Percentiles rank a stretch among this genome's conserved stretches.
Conservation (phyloP, 2,113 vertebrate species). For the Pleuronectes platessa region DNA sequence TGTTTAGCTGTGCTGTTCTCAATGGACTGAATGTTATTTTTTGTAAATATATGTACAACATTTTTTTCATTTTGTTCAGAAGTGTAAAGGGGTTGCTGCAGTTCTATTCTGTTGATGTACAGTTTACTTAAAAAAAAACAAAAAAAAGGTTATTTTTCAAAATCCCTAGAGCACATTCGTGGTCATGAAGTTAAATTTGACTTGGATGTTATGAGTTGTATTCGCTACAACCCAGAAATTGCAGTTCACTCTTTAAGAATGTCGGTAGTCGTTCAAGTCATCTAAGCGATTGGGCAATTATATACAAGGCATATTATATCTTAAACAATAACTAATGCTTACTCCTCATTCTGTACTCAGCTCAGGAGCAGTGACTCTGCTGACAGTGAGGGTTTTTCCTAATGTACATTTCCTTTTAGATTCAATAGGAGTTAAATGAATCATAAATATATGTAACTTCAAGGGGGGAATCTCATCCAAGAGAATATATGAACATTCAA, state of each 20-base stretch:
- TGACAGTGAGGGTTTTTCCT: conserved; percentile 59
- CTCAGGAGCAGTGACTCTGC: conserved; percentile 52
- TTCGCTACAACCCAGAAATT: conserved; percentile 59
- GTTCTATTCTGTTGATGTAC: conserved; percentile 70
- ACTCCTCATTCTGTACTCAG: conserved; percentile 55
- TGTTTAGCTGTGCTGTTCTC: conserved; percentile 70
- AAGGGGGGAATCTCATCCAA: conserved; percentile 43
- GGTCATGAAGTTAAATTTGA: conserved; percentile 50
- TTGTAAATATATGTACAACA: conserved; percentile 75
- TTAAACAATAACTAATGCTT: conserved; percentile 64
- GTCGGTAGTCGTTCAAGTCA: conserved; percentile 61
- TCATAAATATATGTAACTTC: conserved; percentile 49
- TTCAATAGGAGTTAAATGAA: conserved; percentile 53
- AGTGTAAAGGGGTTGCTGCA: background rate
- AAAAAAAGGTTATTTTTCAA: conserved; percentile 56
- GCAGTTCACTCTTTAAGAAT: conserved; percentile 69
- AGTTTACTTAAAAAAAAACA: conserved; percentile 68
- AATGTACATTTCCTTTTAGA: conserved; percentile 77
- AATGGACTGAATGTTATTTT: conserved; percentile 67
- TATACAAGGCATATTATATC: conserved; percentile 72
- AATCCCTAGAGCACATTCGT: conserved; percentile 61
- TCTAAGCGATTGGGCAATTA: conserved; percentile 63
- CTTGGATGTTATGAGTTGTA: conserved; percentile 63
- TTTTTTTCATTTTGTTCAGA: conserved; percentile 67
- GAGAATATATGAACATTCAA: conserved; percentile 42